Evolutionary conservation across 1,140 invertebrate species (phyloP).

Genomic region (Bombus balteatus): DNA sequence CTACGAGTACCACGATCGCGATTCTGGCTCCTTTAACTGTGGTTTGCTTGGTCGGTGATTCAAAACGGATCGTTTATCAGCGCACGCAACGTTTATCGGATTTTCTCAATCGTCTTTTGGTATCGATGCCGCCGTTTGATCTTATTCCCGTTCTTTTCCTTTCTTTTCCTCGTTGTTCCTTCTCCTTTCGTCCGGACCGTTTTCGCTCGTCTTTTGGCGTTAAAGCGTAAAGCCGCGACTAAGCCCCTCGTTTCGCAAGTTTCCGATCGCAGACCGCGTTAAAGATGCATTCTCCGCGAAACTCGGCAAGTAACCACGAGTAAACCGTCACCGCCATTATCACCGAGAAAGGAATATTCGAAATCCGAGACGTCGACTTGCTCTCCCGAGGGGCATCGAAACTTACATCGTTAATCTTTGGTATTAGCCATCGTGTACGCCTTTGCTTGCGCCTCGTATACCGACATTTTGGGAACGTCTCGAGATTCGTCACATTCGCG

Average conservation of each 20-base stretch:
- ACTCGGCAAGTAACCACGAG: not conserved
- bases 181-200: not conserved
- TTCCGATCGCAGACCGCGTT: not conserved
- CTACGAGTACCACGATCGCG: not conserved
- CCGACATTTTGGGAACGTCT: conserved; percentile 33
- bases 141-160: not conserved
- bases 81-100: conserved; percentile 23
- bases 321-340: not conserved
- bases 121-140: conserved; percentile 25
- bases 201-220: conserved; percentile 72
- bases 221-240: conserved; percentile 79
- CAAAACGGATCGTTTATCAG: conserved; percentile 29
- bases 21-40: not conserved
- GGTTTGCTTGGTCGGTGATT: not conserved
- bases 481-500: conserved; percentile 38
- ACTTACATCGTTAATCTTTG: conserved; percentile 78
- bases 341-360: not conserved
- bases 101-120: conserved; percentile 24
- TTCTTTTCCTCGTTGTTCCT: not conserved
- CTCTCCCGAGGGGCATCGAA: conserved; percentile 70
- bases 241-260: conserved; percentile 65
- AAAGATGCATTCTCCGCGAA: not conserved
- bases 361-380: conserved; percentile 15
- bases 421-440: conserved; percentile 75
- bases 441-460: conserved; percentile 32